Conservation (phyloP, 2,113 vertebrate species). For the Ctenomys sociabilis region DNA sequence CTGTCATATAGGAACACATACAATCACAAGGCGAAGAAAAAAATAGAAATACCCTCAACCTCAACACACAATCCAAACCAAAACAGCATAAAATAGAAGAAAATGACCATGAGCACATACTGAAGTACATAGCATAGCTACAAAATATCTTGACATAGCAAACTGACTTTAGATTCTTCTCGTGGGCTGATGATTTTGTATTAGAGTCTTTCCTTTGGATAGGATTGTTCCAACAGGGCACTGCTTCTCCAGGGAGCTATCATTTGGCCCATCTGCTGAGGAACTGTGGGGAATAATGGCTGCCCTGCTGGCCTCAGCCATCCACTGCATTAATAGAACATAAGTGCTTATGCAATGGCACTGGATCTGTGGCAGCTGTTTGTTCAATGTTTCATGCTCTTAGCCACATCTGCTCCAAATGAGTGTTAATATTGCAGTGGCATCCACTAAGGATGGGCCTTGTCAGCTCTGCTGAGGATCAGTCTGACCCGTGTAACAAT, state of each 20-base stretch:
- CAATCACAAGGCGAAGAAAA: neutral
- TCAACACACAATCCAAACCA: neutral
- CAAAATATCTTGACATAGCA: neutral
- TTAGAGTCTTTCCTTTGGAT: neutral
- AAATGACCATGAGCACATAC: neutral
- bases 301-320: slow-evolving; percentile 81
- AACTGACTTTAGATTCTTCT: neutral
- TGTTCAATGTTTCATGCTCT: slow-evolving; percentile 99
- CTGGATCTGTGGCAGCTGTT: slow-evolving; percentile 98
- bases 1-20: neutral
- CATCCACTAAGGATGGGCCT: slow-evolving; percentile 91
- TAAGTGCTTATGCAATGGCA: slow-evolving; percentile 90
- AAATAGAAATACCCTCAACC: neutral
- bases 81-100: neutral
- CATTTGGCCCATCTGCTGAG: slow-evolving; percentile 78
- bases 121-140: neutral
- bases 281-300: slow-evolving; percentile 72
- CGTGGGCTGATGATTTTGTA: neutral
- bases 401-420: slow-evolving; percentile 98
- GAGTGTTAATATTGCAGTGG: slow-evolving; percentile 98
- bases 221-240: neutral
- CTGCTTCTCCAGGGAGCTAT: neutral
- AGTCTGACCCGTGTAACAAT: slow-evolving; percentile 89
- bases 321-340: slow-evolving; percentile 87
- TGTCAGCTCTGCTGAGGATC: slow-evolving; percentile 96